Evolutionary conservation across 1,140 invertebrate genomes (phyloP), one percentile per base, ranked within the genome.

Genomic region (Aphaenogaster ashmeadi): DNA sequence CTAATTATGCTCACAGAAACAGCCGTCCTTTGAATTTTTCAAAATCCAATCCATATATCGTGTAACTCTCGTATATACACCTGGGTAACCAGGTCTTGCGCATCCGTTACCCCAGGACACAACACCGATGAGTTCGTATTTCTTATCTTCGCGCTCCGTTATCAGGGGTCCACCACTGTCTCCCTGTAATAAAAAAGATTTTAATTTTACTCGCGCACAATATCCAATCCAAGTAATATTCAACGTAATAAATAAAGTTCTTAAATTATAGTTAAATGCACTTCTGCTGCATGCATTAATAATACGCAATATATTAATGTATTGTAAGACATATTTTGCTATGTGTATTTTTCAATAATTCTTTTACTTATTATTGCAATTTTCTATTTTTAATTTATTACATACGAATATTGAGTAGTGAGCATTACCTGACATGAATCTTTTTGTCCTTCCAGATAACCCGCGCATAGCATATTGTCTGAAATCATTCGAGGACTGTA

Each of bases 141-240:
- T 97, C 93, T 97, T 97, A 90, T 97, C 97, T 86, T 96, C 95
- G 93, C 97, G 96, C 94, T 97, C 96, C 0, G 97, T 95, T 9
- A 98, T 97, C 18, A 99, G 94, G 3, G 98, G 98, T n/a, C 98
- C 98, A 80, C 98, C 98, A 91, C 98, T 98, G 94, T 99, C 98
- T 27, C 98, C 98, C 97, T 98, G 94, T 83, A 96, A 86, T 33
- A 0, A n/a, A 38, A 47, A 47, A 58, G 6, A 47, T 47, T 21
- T 6, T 64, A n/a, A 27, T 27, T 27, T 78, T 41, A 4, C 13
- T 38, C 5, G 27, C 11, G 5, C 27, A 33, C 27, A 27, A 27
- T 27, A 27, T 21, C 1, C 0, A 11, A 58, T 44, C 0, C 44
- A 8, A 58, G 8, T 44, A 27, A 56, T 33, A 44, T 56, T 41